A percentile compares a stretch with the other conserved stretches of the same genome.
These are phyloP conservation scores for Gnatocerus cornutus DNA, from an alignment of 2,888 invertebrate genomes.

Conservation along the genomic window DNA sequence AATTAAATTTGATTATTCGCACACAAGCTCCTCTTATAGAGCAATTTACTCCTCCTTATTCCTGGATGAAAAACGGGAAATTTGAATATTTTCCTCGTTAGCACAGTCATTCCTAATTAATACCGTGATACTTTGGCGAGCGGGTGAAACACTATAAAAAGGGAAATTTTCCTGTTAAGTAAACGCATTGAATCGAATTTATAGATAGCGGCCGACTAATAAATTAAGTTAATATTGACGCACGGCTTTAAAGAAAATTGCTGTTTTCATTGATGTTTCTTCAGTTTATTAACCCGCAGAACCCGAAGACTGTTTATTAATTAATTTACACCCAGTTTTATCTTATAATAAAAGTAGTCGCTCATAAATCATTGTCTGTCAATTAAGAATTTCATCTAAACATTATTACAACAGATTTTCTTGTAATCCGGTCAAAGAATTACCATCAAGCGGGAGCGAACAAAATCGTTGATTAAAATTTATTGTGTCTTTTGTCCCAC, in stretches of 20 bases:
- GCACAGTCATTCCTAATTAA: conserved; percentile 11
- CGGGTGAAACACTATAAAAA: background rate
- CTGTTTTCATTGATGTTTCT: background rate
- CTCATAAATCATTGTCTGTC: conserved; percentile 18
- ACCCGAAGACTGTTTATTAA: background rate
- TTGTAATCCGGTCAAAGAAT: background rate
- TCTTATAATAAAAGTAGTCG: conserved; percentile 1
- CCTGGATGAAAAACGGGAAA: conserved; percentile 10
- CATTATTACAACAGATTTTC: background rate
- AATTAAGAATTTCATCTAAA: conserved; percentile 13
- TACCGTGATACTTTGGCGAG: conserved; percentile 8
- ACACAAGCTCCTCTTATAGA: conserved; percentile 29
- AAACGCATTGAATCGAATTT: conserved; percentile 1
- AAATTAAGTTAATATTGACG: conserved; percentile 13
- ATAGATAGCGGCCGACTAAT: conserved; percentile 1
- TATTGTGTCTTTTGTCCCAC: too few relatives aligned
- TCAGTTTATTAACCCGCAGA: background rate
- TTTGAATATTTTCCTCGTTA: conserved; percentile 32
- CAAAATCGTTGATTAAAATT: too few relatives aligned
- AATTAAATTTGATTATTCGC: conserved; percentile 32
- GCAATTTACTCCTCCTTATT: conserved; percentile 28
- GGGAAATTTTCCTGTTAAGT: background rate
- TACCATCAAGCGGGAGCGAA: background rate
- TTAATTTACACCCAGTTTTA: conserved; percentile 11
- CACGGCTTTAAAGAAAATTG: background rate